Base-by-base conservation (phyloP, 1,140 invertebrate species). In the Drosophila eugracilis region DNA sequence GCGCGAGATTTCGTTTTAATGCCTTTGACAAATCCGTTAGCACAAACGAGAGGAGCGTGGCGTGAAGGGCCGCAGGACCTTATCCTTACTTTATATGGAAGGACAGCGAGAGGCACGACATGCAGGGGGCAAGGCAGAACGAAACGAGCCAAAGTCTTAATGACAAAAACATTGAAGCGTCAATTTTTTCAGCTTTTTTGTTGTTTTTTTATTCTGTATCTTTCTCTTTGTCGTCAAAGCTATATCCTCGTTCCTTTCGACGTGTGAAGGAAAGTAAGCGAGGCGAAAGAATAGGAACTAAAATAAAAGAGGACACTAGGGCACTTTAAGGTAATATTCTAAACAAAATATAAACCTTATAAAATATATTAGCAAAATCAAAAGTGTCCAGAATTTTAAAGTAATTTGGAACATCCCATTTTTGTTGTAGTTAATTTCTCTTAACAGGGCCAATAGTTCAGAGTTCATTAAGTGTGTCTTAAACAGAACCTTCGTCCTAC, bases 21-120 rank as follows among this genome's bases (percentile, higher is more conserved):
- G 81, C 77, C 81, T 85, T 86, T 85, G 81, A 85, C 81, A 85
- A 85, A 85, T 86, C 81, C 80, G 81, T 86, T 86, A 53, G 73
- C 77, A 80, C 53, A 85, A 75, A 85, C 65, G 72, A 63, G 47
- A 41, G 67, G 34, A 50, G 53, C 7, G 7, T 3, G 50, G 30
- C 34, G 19, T 26, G 42, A 24, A 26, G 10, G 58, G 58, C 15
- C 58, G 34, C 17, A 63, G 57, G 60, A 62, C 60, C 60, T 63
- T 65, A 63, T 63, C 60, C 41, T 28, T 6, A n/a, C 30, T 17
- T 21, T 28, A 24, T 28, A 12, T 37, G 57, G 41, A 47, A 48
- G 60, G 41, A 62, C 50, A 39, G 41, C 26, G 17, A 34, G 19
- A 17, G 60, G 24, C 32, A 17, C n/a, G n/a, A n/a, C n/a, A n/a